Percentiles rank a stretch among this genome's conserved stretches.
Conservation (phyloP, 2,797 vertebrate genomes). For the Galago senegalensis region DNA sequence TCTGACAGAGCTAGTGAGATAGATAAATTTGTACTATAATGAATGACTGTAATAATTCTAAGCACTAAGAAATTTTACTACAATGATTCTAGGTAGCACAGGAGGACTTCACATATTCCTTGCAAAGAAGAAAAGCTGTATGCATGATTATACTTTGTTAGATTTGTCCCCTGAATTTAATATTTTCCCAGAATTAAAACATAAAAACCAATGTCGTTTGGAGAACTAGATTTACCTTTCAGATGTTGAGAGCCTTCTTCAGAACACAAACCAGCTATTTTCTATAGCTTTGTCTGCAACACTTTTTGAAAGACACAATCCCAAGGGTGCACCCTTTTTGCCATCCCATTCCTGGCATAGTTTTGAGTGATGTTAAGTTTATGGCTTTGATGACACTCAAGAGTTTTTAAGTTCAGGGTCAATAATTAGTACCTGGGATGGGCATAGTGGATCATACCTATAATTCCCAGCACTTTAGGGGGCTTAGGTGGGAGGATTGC, state of each 20-base stretch:
- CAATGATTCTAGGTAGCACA: not conserved
- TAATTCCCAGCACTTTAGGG: no score
- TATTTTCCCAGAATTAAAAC: constrained; percentile 1
- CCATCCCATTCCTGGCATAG: not conserved
- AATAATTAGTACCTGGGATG: not conserved
- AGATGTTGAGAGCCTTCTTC: not conserved
- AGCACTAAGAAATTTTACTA: not conserved
- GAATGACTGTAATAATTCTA: constrained; percentile 1
- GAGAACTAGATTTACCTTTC: not conserved
- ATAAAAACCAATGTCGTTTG: not conserved
- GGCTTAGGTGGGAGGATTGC: no score
- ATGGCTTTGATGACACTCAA: constrained; percentile 9
- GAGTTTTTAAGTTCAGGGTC: not conserved
- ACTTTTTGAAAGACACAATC: not conserved
- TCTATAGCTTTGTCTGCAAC: not conserved
- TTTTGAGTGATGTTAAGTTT: not conserved
- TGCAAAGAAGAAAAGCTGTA: constrained; percentile 23
- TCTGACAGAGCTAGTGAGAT: not conserved
- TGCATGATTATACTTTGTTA: not conserved
- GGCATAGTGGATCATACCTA: not conserved
- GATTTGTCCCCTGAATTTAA: not conserved
- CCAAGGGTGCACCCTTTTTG: not conserved
- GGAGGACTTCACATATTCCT: not conserved
- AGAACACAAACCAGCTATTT: not conserved
- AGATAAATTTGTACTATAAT: constrained; percentile 11